phyloP scores from a whole-genome alignment of 2,797 vertebrate genomes.

The Lithobates sylvaticus region DNA sequence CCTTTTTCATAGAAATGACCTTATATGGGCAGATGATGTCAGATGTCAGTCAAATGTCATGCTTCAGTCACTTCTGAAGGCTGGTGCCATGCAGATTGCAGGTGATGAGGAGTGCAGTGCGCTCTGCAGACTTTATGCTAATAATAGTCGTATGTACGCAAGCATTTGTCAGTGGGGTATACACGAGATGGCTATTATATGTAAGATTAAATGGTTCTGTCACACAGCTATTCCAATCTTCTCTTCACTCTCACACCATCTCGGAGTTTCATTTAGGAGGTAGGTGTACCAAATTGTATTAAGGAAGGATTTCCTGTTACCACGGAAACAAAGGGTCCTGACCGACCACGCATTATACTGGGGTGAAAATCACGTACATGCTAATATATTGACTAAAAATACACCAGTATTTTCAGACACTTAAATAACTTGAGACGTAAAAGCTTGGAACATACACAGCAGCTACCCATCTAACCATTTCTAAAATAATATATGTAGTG shows the following conservation, averaged over 20 bases:
- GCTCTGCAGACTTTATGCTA: conserved; percentile 8
- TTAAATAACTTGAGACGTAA: background rate
- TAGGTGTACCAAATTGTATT: conserved; percentile 36
- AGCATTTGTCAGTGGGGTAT: conserved; percentile 7
- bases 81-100: background rate
- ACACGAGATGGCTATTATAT: conserved; percentile 21
- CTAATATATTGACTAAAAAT: conserved; percentile 25
- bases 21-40: no score
- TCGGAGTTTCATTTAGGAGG: conserved; percentile 13
- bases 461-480: background rate
- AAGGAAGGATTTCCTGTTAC: conserved; percentile 47
- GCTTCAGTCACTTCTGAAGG: background rate
- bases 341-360: conserved; percentile 5
- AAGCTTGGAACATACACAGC: background rate
- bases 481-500: no score
- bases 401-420: background rate
- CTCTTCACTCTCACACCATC: conserved; percentile 8
- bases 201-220: conserved; percentile 14
- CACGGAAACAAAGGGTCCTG: conserved; percentile 51
- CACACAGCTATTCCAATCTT: conserved; percentile 14
- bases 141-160: conserved; percentile 4
- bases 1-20: no score
- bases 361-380: conserved; percentile 6
- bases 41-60: background rate
- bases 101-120: background rate